A percentile compares a stretch with the other conserved stretches of the same genome.
Conservation (phyloP, 2,797 vertebrate genomes). For the Alectoris magna region DNA sequence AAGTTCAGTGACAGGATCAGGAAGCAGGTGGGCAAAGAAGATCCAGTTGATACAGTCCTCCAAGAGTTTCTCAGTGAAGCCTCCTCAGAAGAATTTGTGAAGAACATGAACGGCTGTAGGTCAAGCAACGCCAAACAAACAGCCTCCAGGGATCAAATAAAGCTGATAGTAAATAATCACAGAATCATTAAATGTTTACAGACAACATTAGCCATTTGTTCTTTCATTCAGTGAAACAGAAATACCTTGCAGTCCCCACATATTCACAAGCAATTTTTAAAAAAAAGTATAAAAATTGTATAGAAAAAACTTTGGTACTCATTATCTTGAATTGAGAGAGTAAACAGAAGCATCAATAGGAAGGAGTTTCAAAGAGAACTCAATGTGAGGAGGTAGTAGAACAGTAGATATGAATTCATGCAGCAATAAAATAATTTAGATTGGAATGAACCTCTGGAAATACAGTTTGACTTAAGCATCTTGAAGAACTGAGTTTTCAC, state of each 20-base stretch:
- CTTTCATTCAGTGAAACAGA: not conserved
- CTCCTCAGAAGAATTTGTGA: not conserved
- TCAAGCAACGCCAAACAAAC: not conserved
- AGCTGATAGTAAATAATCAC: not conserved
- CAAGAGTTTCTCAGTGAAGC: not conserved
- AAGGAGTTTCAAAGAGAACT: not conserved
- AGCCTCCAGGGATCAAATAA: not conserved
- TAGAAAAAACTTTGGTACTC: not conserved
- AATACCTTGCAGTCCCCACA: not conserved
- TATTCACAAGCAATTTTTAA: not conserved
- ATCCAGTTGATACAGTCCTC: not conserved
- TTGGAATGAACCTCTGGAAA: not conserved
- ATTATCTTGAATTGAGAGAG: not conserved
- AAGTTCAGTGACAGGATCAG: not conserved
- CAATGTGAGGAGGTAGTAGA: not conserved
- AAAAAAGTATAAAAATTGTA: not conserved
- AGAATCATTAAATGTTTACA: not conserved
- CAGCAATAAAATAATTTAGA: not conserved
- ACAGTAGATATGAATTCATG: not conserved
- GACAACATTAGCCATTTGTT: not conserved
- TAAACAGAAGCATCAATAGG: not conserved
- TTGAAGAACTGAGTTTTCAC: not conserved
- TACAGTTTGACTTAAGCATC: not conserved
- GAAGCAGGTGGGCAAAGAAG: not conserved
- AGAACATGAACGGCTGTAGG: not conserved